These are phyloP conservation scores for Subacronicta megacephala DNA, from an alignment of 2,888 invertebrate genomes.

Conservation along the genomic window DNA sequence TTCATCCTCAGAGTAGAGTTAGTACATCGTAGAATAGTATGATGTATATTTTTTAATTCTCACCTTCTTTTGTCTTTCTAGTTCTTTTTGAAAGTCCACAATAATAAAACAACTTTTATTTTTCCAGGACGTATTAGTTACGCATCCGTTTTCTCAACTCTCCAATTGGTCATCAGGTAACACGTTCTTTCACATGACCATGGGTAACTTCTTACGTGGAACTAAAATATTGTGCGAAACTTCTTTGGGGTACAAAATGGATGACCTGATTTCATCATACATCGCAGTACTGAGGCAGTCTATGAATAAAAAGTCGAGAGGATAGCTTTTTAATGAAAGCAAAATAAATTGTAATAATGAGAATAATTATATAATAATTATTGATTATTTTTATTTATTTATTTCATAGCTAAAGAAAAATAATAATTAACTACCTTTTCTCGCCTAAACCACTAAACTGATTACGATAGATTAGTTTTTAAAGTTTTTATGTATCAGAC, in stretches of 20 bases:
- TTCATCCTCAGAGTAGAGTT: conserved; percentile 96
- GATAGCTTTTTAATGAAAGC: conserved; percentile 23
- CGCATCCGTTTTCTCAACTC: conserved; percentile 96
- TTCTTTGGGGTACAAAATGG: conserved; percentile 98
- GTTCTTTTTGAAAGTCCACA: background rate
- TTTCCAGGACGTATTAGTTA: conserved; percentile 93
- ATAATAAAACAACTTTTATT: conserved; percentile 2
- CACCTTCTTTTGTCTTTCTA: background rate
- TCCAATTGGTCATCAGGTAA: conserved; percentile 99
- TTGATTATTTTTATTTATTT: too few relatives aligned
- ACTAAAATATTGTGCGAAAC: conserved; percentile 97
- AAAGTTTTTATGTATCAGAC: too few relatives aligned
- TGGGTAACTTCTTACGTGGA: conserved; percentile 97
- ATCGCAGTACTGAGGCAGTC: conserved; percentile 89
- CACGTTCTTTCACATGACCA: conserved; percentile 98
- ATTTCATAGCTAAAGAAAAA: too few relatives aligned
- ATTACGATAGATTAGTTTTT: too few relatives aligned
- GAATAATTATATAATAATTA: too few relatives aligned
- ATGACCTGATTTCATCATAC: conserved; percentile 98
- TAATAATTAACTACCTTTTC: too few relatives aligned
- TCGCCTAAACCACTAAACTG: too few relatives aligned
- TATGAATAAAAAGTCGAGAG: conserved; percentile 67
- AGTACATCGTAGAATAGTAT: conserved; percentile 59
- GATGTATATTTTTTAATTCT: background rate
- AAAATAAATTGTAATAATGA: too few relatives aligned